These are phyloP conservation scores for Paramisgurnus dabryanus DNA, from an alignment of 2,113 vertebrate species.

Conservation along the genomic window DNA sequence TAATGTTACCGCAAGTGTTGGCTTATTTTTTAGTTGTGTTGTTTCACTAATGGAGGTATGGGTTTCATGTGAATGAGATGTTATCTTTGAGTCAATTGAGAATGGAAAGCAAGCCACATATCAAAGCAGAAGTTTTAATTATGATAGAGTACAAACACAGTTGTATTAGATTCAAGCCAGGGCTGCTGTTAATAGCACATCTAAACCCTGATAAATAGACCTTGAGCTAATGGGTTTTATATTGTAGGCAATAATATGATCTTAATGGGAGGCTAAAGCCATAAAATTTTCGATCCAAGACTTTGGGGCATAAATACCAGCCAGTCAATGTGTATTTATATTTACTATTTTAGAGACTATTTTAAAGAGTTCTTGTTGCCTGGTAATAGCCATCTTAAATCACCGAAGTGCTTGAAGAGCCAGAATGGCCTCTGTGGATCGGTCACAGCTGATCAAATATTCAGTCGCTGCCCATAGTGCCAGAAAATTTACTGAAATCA, in stretches of 20 bases:
- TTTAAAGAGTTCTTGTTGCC: conserved; percentile 7
- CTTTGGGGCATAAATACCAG: conserved; percentile 2
- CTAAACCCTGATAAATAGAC: neutral
- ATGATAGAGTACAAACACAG: neutral
- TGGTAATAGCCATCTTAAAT: conserved; percentile 31
- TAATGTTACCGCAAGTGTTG: too few species aligned
- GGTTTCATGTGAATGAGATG: neutral
- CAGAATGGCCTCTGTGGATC: neutral
- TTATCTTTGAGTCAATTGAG: conserved; percentile 3
- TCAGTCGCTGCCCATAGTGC: neutral
- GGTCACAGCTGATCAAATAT: conserved; percentile 1
- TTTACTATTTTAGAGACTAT: conserved; percentile 11
- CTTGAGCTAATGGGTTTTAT: conserved; percentile 10
- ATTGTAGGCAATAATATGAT: conserved; percentile 20
- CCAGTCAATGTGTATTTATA: neutral
- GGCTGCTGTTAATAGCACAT: neutral
- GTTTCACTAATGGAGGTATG: neutral
- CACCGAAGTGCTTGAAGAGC: neutral
- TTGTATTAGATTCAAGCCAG: neutral
- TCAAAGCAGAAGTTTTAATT: neutral
- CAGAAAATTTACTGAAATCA: neutral
- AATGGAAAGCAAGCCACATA: conserved; percentile 9
- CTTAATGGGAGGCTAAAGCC: conserved; percentile 8
- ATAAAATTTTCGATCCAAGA: conserved; percentile 9
- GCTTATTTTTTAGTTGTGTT: too few species aligned